Percentiles rank a stretch among this genome's conserved stretches.
Conservation (phyloP, 2,113 vertebrate genomes). For the Collichthys lucidus region DNA sequence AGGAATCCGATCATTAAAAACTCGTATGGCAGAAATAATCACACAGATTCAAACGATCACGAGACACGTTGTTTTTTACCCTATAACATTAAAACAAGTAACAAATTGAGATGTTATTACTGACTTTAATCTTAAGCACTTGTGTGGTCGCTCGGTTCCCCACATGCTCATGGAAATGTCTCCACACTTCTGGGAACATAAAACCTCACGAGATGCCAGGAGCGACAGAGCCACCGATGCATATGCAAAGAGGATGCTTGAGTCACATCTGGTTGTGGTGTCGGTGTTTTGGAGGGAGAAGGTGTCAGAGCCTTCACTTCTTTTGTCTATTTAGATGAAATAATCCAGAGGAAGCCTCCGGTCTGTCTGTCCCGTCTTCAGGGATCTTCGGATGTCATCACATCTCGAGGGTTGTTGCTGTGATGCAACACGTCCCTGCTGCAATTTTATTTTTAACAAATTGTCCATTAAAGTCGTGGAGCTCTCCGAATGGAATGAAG, state of each 20-base stretch:
- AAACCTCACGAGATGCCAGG: constrained; percentile 27
- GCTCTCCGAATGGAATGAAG: neutral
- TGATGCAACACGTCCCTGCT: neutral
- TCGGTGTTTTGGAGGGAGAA: neutral
- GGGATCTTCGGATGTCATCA: neutral
- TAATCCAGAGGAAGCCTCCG: neutral
- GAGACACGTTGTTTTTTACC: neutral
- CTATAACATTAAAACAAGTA: constrained; percentile 35
- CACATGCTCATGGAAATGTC: constrained; percentile 54
- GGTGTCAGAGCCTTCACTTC: neutral
- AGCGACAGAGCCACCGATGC: constrained; percentile 15
- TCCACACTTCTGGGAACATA: constrained; percentile 49
- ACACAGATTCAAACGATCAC: neutral
- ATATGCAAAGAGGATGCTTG: constrained; percentile 36
- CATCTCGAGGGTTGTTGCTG: neutral
- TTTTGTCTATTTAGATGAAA: neutral
- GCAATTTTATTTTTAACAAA: neutral
- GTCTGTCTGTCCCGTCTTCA: neutral
- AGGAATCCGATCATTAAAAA: constrained; percentile 31
- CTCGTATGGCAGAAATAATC: constrained; percentile 5
- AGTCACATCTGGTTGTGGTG: constrained; percentile 22
- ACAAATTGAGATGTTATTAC: constrained; percentile 59
- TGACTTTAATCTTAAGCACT: constrained; percentile 51
- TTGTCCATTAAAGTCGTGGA: neutral
- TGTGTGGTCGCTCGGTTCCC: constrained; percentile 43